A percentile compares a stretch with the other conserved stretches of the same genome.
These are phyloP conservation scores for Hoplodrina blanda DNA, from an alignment of 2,888 invertebrate genomes.

Conservation along the genomic window DNA sequence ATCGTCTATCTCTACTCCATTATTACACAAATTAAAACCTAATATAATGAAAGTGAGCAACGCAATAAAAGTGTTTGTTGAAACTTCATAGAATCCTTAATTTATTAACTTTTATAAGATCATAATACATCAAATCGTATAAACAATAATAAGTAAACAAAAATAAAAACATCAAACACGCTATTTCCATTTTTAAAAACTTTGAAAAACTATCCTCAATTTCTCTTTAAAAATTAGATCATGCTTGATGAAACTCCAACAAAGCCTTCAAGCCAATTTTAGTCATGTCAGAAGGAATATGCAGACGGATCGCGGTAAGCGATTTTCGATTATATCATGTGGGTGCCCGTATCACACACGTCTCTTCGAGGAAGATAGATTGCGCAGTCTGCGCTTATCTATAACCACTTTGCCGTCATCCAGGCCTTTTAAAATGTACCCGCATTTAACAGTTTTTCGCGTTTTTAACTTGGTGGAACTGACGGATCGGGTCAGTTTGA, in stretches of 20 bases:
- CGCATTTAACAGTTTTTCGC: slow-evolving; percentile 67
- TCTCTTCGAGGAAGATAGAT: slow-evolving; percentile 84
- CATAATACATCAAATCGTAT: too few species aligned
- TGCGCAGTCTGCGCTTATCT: slow-evolving; percentile 80
- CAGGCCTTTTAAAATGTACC: slow-evolving; percentile 76
- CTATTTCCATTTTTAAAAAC: not conserved
- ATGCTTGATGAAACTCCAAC: slow-evolving; percentile 68
- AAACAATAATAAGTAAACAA: not conserved
- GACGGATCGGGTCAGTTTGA: slow-evolving; percentile 46
- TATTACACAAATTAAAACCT: too few species aligned
- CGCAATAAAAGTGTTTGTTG: too few species aligned
- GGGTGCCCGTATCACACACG: slow-evolving; percentile 79
- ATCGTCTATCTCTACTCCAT: too few species aligned
- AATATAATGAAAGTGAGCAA: too few species aligned
- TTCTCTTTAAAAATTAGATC: slow-evolving; percentile 32
- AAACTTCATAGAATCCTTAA: too few species aligned
- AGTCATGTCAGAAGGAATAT: slow-evolving; percentile 75
- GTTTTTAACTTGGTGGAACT: slow-evolving; percentile 59
- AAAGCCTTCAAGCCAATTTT: slow-evolving; percentile 76
- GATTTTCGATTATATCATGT: slow-evolving; percentile 83
- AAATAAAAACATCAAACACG: not conserved
- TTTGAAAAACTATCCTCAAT: slow-evolving; percentile 7
- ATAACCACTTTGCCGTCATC: slow-evolving; percentile 75
- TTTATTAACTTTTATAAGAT: too few species aligned
- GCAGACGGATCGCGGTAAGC: slow-evolving; percentile 80